A percentile compares a stretch with the other conserved stretches of the same genome.
phyloP scores from a whole-genome alignment of 2,888 invertebrate genomes.

The Eugnorisma glareosa region DNA sequence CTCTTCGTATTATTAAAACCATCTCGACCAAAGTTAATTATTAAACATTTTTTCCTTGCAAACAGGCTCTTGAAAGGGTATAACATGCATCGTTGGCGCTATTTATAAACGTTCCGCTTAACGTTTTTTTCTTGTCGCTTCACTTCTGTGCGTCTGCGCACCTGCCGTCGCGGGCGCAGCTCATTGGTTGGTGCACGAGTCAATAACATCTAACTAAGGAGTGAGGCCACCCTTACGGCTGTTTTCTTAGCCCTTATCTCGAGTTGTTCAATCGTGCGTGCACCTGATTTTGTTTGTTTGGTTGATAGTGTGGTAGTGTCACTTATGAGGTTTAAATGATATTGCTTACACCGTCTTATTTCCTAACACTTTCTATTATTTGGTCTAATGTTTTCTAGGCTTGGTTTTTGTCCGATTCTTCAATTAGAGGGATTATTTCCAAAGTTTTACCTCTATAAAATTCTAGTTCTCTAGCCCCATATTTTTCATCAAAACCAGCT shows the following conservation, averaged over 20 bases:
- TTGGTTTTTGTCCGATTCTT: not conserved
- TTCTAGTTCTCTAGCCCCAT: not conserved
- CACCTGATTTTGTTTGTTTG: slow-evolving; percentile 59
- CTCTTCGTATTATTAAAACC: slow-evolving; percentile 47
- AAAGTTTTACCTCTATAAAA: not conserved
- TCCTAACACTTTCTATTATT: not conserved
- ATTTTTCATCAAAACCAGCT: not conserved
- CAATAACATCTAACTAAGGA: slow-evolving; percentile 82
- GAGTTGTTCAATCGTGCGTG: slow-evolving; percentile 46
- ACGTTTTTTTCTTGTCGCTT: slow-evolving; percentile 70
- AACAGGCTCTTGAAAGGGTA: slow-evolving; percentile 80
- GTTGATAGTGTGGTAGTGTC: not conserved
- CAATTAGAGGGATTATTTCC: not conserved
- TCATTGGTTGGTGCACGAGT: slow-evolving; percentile 84
- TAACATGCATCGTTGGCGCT: slow-evolving; percentile 84
- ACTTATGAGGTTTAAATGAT: slow-evolving; percentile 3
- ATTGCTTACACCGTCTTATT: not conserved
- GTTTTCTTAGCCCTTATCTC: slow-evolving; percentile 82
- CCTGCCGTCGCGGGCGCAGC: slow-evolving; percentile 77
- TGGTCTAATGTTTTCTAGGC: not conserved
- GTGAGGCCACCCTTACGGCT: slow-evolving; percentile 81
- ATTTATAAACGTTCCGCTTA: slow-evolving; percentile 86
- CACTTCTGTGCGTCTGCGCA: slow-evolving; percentile 81
- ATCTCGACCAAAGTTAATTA: slow-evolving; percentile 53
- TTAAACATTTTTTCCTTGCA: slow-evolving; percentile 66